These are phyloP conservation scores for Urophycis tenuis DNA, from an alignment of 2,797 vertebrate genomes.

Conservation along the genomic window DNA sequence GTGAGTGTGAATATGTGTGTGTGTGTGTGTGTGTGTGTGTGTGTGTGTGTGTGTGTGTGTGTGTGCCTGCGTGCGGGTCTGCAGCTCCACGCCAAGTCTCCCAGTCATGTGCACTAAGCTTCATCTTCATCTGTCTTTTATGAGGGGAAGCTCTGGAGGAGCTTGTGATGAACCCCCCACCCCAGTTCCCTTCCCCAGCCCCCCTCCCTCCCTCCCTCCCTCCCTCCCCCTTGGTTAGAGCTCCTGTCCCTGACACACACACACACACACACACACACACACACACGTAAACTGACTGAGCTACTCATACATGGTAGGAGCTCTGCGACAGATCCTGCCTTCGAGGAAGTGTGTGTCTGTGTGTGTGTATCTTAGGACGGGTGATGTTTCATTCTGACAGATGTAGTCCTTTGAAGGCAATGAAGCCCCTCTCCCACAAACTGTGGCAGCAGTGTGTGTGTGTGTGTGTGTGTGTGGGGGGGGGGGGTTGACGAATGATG, in stretches of 20 bases:
- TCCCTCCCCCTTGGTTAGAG: background rate
- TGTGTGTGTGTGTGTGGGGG: no score
- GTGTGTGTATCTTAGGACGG: no score
- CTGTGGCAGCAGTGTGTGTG: constrained; percentile 37
- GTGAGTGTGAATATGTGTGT: constrained; percentile 8
- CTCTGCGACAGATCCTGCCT: no score
- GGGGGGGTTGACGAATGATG: background rate
- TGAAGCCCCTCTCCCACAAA: constrained; percentile 61
- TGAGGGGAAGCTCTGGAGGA: constrained; percentile 49
- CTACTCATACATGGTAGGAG: no score
- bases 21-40: background rate
- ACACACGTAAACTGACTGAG: no score
- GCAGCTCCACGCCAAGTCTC: constrained; percentile 34
- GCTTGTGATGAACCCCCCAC: constrained; percentile 46
- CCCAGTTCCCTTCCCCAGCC: constrained; percentile 50
- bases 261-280: no score
- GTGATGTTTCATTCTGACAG: no score
- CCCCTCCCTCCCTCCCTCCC: background rate
- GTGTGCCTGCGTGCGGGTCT: constrained; percentile 17
- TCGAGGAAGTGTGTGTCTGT: no score
- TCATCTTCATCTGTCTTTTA: constrained; percentile 57
- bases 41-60: constrained; percentile 23
- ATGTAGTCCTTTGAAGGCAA: constrained; percentile 57
- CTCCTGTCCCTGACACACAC: background rate
- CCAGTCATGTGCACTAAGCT: constrained; percentile 45